Evolutionary conservation across 2,797 vertebrate genomes (phyloP), one percentile per base, ranked within the genome.

Genomic region (Artibeus jamaicensis): DNA sequence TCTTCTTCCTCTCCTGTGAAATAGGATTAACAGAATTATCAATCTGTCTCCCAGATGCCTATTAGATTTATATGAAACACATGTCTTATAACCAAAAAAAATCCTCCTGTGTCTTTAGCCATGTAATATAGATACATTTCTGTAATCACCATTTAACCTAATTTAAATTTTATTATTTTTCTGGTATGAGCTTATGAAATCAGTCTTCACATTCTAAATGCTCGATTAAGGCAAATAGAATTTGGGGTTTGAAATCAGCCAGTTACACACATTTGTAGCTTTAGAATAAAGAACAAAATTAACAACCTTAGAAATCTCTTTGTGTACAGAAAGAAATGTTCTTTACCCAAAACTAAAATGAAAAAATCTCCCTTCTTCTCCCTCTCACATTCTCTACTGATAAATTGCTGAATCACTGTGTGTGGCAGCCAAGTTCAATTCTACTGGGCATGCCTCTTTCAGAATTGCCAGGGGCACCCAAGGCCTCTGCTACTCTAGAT

Each of bases 351-450:
- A 71, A 11, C 14, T 29, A 88, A 32, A 26, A 68, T 21, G 21
- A 81, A 96, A 96, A 93, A 82, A 86, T 59, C 9, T 3, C 73
- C 10, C 34, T 59, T 59, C 29, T 37, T 84, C 29, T 44, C 44
- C 11, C 70, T 73, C 24, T 48, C n/a, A 62, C 22, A 62, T 77
- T 59, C 48, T 90, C 50, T 92, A 15, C 15, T 34, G 48, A 44
- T 53, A 95, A 94, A 86, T 12, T 93, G 94, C 93, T 95, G 93
- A 94, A 71, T 97, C 94, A 93, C 79, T 57, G 44, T 76, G 34
- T 26, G 29, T 90, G 62, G 71, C 92, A 93, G 92, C 68, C 77
- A 82, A 73, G 67, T 81, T 82, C 34, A 77, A 44, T 10, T 73
- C 55, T 65, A 67, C n/a, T 42, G 62, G 48, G 81, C 87, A 78